These are phyloP conservation scores for Drosophila orosa DNA, from an alignment of 1,140 invertebrate species.

Conservation along the genomic window DNA sequence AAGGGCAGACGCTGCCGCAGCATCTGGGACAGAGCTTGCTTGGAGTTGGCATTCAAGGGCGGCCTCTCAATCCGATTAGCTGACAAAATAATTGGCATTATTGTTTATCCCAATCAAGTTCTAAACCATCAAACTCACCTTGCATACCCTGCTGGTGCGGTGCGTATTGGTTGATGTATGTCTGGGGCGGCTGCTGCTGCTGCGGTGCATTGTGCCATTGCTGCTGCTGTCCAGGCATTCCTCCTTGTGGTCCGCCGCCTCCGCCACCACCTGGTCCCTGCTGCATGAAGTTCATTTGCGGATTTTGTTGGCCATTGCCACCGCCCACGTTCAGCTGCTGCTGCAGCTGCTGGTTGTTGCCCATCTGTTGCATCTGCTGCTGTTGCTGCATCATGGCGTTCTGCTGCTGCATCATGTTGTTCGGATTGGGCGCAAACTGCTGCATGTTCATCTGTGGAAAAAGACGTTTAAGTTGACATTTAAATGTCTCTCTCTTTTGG, in stretches of 20 bases:
- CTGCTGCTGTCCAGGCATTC: constrained; percentile 62
- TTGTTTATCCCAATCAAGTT: not conserved
- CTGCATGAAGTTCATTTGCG: constrained; percentile 77
- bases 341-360: constrained; percentile 71
- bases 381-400: constrained; percentile 76
- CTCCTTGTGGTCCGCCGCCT: constrained; percentile 54
- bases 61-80: constrained; percentile 89
- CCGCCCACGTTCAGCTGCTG: constrained; percentile 72
- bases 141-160: constrained; percentile 74
- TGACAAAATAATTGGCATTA: constrained; percentile 45
- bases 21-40: constrained; percentile 94
- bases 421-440: constrained; percentile 75
- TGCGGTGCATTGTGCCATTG: constrained; percentile 71
- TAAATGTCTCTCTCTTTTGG: too few relatives aligned
- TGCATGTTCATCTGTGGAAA: constrained; percentile 71
- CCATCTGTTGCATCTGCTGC: constrained; percentile 69
- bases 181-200: constrained; percentile 72
- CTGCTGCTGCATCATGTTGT: constrained; percentile 77
- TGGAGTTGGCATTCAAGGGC: constrained; percentile 88
- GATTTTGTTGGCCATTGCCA: constrained; percentile 72
- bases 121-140: constrained; percentile 29
- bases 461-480: not conserved
- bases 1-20: constrained; percentile 88
- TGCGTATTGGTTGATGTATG: constrained; percentile 72
- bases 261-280: constrained; percentile 64